These are phyloP conservation scores for Hassar affinis DNA, from an alignment of 2,113 vertebrate genomes.

Conservation along the genomic window DNA sequence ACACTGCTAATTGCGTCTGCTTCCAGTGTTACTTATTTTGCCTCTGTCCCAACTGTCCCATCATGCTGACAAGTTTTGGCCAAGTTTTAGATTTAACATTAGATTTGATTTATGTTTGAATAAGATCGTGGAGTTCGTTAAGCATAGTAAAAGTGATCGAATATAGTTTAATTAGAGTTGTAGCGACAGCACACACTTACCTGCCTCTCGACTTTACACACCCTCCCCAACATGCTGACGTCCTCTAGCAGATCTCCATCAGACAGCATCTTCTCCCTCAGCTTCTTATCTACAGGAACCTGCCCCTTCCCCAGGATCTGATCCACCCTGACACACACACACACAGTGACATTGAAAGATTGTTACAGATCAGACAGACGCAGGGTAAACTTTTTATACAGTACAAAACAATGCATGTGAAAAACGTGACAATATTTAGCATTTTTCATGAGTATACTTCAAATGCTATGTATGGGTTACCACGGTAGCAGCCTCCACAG, in stretches of 20 bases:
- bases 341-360: constrained; percentile 50
- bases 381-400: not conserved
- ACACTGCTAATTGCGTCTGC: too few relatives aligned
- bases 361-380: not conserved
- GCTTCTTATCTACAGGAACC: constrained; percentile 91
- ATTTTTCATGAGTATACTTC: not conserved
- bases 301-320: constrained; percentile 97
- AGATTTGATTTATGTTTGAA: too few relatives aligned
- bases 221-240: constrained; percentile 93
- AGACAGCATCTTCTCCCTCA: constrained; percentile 86
- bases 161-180: not conserved
- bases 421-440: not conserved
- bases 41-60: too few relatives aligned
- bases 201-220: constrained; percentile 98
- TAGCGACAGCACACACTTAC: constrained; percentile 62
- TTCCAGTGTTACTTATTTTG: too few relatives aligned
- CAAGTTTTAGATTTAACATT: too few relatives aligned
- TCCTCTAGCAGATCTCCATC: constrained; percentile 89
- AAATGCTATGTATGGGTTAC: not conserved
- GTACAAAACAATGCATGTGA: not conserved
- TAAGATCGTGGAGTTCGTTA: not conserved
- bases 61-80: too few relatives aligned
- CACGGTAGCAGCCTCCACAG: not conserved
- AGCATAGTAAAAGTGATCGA: not conserved
- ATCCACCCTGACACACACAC: constrained; percentile 80